Percentiles rank a stretch among this genome's conserved stretches.
Evolutionary conservation across 53 echinoderm and acorn worm genomes (phyloP).

Genomic region (Stichopus horrens): DNA sequence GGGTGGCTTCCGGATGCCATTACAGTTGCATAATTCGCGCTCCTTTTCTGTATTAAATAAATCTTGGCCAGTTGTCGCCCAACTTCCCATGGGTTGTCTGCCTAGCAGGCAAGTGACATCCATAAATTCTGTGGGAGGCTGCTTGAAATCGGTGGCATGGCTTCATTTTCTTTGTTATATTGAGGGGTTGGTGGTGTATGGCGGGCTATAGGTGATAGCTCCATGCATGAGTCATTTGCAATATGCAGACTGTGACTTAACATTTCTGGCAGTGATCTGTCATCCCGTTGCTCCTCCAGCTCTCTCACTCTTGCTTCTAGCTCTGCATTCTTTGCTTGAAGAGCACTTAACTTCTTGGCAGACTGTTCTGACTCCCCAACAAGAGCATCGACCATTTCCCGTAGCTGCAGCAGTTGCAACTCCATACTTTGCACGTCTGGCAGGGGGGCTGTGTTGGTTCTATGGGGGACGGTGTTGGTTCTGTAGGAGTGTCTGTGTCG

Average conservation of each 20-base stretch:
- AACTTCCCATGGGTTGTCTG: neutral
- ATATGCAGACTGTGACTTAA: neutral
- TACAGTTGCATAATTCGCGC: neutral
- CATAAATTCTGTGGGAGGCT: neutral
- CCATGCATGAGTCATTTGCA: neutral
- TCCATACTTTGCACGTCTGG: neutral
- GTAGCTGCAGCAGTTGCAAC: neutral
- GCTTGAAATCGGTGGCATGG: neutral
- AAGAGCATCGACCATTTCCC: neutral
- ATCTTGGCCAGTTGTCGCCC: neutral
- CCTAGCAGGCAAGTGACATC: neutral
- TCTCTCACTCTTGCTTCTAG: conserved; percentile 1
- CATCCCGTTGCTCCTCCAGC: neutral
- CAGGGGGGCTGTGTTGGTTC: neutral
- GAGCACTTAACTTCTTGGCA: neutral
- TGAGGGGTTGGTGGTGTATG: neutral
- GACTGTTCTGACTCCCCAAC: neutral
- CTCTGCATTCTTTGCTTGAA: neutral
- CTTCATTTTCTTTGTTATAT: too few relatives aligned
- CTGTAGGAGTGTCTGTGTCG: too few relatives aligned
- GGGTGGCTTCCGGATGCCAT: neutral
- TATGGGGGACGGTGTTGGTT: neutral
- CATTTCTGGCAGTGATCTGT: neutral
- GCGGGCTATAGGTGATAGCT: neutral
- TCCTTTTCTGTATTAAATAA: neutral